phyloP scores from a whole-genome alignment of 1,140 invertebrate genomes.

The Drosophila cardini region DNA sequence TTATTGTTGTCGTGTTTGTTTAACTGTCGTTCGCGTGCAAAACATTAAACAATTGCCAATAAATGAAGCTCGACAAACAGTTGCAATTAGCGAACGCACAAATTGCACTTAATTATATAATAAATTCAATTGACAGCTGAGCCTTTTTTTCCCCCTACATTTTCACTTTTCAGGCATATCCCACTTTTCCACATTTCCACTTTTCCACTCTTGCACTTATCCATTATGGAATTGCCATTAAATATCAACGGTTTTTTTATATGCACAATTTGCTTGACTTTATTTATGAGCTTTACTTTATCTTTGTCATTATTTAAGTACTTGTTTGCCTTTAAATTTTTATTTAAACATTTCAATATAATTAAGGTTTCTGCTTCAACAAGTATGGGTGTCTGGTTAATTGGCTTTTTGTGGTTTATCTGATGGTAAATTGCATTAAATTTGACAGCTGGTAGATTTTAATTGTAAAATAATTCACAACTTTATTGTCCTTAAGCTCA shows the following conservation, averaged over 20 bases:
- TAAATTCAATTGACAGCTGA: slow-evolving; percentile 78
- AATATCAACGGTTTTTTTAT: slow-evolving; percentile 23
- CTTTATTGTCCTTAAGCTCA: slow-evolving; percentile 20
- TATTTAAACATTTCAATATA: slow-evolving; percentile 35
- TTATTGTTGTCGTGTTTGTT: slow-evolving; percentile 8
- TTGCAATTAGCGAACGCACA: slow-evolving; percentile 68
- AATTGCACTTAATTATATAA: slow-evolving; percentile 79
- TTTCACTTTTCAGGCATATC: neutral
- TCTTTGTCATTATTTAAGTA: slow-evolving; percentile 72
- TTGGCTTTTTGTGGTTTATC: slow-evolving; percentile 70
- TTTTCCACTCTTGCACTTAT: slow-evolving; percentile 13
- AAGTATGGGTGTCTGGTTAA: slow-evolving; percentile 50
- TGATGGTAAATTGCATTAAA: slow-evolving; percentile 49
- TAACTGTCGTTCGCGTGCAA: slow-evolving; percentile 15
- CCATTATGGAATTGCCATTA: neutral
- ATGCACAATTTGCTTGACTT: slow-evolving; percentile 49
- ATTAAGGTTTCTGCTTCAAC: slow-evolving; percentile 52
- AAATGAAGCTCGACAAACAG: slow-evolving; percentile 62
- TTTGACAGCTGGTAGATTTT: slow-evolving; percentile 46
- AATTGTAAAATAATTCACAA: slow-evolving; percentile 46
- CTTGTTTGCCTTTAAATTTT: slow-evolving; percentile 53
- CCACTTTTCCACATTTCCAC: neutral
- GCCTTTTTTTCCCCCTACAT: slow-evolving; percentile 48
- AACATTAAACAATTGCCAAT: slow-evolving; percentile 65
- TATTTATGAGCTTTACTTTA: slow-evolving; percentile 69